phyloP scores from a whole-genome alignment of 2,888 invertebrate species.

The Agrochola lota region DNA sequence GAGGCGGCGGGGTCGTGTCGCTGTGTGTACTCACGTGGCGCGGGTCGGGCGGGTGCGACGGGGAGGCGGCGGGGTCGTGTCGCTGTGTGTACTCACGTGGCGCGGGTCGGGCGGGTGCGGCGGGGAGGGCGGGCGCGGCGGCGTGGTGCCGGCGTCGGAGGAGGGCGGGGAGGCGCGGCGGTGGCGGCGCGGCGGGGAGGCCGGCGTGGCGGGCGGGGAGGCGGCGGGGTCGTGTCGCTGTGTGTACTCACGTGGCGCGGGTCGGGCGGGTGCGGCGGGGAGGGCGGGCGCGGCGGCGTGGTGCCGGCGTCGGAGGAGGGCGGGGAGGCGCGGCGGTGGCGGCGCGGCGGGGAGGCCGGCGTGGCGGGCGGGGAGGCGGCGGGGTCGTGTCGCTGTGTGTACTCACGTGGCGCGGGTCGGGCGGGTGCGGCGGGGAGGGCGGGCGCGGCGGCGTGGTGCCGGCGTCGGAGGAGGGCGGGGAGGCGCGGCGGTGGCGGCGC shows the following conservation, averaged over 20 bases:
- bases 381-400: neutral
- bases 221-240: too few relatives aligned
- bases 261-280: conserved; percentile 47
- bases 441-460: conserved; percentile 54
- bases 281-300: conserved; percentile 58
- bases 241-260: conserved; percentile 32
- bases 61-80: conserved; percentile 43
- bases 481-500: conserved; percentile 34
- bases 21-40: conserved; percentile 23
- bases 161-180: conserved; percentile 34
- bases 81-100: conserved; percentile 24
- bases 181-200: conserved; percentile 15
- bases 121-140: conserved; percentile 58
- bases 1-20: conserved; percentile 28
- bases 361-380: conserved; percentile 17
- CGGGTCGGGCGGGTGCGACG: conserved; percentile 48
- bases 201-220: conserved; percentile 38
- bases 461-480: neutral
- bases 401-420: conserved; percentile 42
- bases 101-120: conserved; percentile 47
- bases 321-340: conserved; percentile 38
- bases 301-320: neutral
- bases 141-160: conserved; percentile 8
- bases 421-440: conserved; percentile 48
- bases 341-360: conserved; percentile 25